Evolutionary conservation across 2,113 vertebrate genomes (phyloP).

Genomic region (Saiga tatarica): DNA sequence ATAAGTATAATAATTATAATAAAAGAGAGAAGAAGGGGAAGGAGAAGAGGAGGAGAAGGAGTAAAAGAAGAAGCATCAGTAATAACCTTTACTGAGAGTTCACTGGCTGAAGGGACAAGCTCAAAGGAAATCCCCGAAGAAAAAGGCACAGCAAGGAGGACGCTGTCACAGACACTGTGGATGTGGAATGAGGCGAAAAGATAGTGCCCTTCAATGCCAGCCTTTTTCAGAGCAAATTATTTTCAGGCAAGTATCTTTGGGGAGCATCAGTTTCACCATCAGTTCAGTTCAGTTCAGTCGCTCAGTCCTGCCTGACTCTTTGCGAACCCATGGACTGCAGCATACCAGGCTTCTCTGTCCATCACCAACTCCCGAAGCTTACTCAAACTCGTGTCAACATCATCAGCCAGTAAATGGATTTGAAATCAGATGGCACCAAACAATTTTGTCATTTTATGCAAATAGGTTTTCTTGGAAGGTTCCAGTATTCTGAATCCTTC

Average conservation of each 20-base stretch:
- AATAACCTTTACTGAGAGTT: not conserved
- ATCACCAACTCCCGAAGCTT: not conserved
- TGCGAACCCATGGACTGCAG: not conserved
- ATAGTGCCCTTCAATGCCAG: not conserved
- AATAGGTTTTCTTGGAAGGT: not conserved
- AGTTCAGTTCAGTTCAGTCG: not conserved
- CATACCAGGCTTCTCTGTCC: not conserved
- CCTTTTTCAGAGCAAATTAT: not conserved
- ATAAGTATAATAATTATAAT: not conserved
- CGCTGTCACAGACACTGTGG: not conserved
- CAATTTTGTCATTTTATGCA: not conserved
- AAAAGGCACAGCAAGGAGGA: not conserved
- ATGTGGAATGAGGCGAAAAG: not conserved
- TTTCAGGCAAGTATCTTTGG: not conserved
- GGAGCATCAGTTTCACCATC: not conserved
- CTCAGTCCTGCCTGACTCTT: not conserved
- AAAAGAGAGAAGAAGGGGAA: not conserved
- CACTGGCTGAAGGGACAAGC: too few relatives aligned
- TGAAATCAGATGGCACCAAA: not conserved
- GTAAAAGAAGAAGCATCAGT: not conserved
- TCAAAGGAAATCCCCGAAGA: not conserved
- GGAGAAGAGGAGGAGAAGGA: not conserved
- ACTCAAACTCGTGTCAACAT: not conserved
- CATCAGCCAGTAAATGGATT: not conserved
- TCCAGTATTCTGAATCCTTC: not conserved